Evolutionary conservation across 2,113 vertebrate genomes (phyloP), one percentile per base, ranked within the genome.

Genomic region (Embiotoca jacksoni): DNA sequence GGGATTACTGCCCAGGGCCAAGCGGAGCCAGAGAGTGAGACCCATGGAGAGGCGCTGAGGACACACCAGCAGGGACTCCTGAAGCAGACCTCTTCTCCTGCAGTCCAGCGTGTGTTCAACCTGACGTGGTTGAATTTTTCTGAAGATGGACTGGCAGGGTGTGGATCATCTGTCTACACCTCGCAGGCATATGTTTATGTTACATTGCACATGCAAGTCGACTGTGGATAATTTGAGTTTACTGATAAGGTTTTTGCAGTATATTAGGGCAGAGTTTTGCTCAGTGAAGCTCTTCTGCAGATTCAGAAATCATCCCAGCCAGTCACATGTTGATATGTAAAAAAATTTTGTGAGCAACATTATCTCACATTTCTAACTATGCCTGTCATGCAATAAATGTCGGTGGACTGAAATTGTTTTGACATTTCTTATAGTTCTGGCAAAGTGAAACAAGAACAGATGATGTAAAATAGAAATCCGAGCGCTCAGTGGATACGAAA

Each of bases 1-100:
- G 71, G 91, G 90, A 93, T 93, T 93, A 93, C 88, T 88, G 90
- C 91, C 90, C 84, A 85, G 87, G 90, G 91, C 91, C 84, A 79
- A 84, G 80, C 86, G 79, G 88, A 92, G 87, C 84, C 82, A 84
- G 82, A 62, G 84, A 81, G 84, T 84, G 80, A 82, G 74, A 86
- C 85, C 86, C 0, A 36, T 78, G 87, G 80, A 90, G 81, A 83
- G 63, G 44, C 73, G 50, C 35, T 35, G 52, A 75, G 70, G 81
- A 86, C 85, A 80, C 79, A 57, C 78, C 82, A 90, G 91, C 79
- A 79, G 83, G 77, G 75, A 74, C 82, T 88, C 82, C 83, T 77
- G 60, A 61, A 84, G 78, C 78, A 61, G 84, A 90, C 70, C 63
- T 81, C 60, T 74, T 52, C 71, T 78, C 64, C 64, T 68, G 75